Percentiles rank a stretch among this genome's conserved stretches.
phyloP scores from a whole-genome alignment of 1,140 invertebrate species.

The Coptotermes formosanus region DNA sequence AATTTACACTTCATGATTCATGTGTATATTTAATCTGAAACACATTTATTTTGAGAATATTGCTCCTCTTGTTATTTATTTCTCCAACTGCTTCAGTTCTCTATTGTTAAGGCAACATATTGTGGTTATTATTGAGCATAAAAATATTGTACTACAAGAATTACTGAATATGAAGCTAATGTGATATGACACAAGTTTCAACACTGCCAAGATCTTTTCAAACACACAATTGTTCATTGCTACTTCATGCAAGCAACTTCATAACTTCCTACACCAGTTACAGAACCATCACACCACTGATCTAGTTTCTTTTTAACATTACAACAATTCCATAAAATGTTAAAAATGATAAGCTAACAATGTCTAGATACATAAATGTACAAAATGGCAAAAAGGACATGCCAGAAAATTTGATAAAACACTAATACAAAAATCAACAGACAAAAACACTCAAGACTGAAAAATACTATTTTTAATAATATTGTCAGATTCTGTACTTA shows the following conservation, averaged over 20 bases:
- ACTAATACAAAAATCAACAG: not conserved
- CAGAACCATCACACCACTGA: not conserved
- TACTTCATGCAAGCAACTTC: not conserved
- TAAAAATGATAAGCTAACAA: not conserved
- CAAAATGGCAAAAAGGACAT: not conserved
- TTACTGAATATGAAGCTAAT: not conserved
- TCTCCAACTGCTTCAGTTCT: not conserved
- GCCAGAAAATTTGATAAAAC: not conserved
- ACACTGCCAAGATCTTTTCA: not conserved
- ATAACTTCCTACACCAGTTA: not conserved
- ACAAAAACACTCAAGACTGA: not conserved
- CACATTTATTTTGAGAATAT: not conserved
- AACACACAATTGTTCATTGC: not conserved
- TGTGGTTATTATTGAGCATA: conserved; percentile 17
- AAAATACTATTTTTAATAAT: not conserved
- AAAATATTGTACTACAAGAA: not conserved
- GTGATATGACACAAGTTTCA: not conserved
- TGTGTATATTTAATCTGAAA: not conserved
- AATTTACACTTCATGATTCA: not conserved
- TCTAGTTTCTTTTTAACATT: not conserved
- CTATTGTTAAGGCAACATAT: not conserved
- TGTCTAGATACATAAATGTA: conserved; percentile 12
- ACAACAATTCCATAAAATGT: not conserved
- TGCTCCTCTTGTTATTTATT: not conserved
- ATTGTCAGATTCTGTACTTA: not conserved